phyloP scores from a whole-genome alignment of 1,140 invertebrate genomes.

The Hypothenemus hampei region DNA sequence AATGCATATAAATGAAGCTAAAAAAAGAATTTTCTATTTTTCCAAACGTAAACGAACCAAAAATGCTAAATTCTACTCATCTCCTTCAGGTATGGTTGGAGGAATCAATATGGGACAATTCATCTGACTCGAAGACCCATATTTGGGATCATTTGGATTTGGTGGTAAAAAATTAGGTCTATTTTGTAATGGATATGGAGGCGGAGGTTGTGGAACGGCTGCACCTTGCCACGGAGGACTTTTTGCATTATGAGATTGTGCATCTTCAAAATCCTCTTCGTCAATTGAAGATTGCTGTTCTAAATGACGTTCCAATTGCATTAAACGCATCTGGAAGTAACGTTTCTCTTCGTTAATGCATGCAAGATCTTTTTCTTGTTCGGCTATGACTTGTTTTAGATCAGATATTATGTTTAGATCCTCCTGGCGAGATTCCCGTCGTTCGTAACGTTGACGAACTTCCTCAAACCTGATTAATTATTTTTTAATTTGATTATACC shows the following conservation, averaged over 20 bases:
- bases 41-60: slow-evolving; percentile 3
- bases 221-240: slow-evolving; percentile 7
- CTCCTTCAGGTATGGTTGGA: slow-evolving; percentile 43
- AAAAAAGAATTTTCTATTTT: not conserved
- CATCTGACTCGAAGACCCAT: not conserved
- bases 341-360: slow-evolving; percentile 51
- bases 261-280: slow-evolving; percentile 39
- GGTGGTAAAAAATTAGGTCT: slow-evolving; percentile 11
- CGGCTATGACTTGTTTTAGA: slow-evolving; percentile 49
- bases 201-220: not conserved
- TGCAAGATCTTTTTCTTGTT: slow-evolving; percentile 53
- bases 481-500: slow-evolving; percentile 1
- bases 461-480: slow-evolving; percentile 48
- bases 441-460: slow-evolving; percentile 51
- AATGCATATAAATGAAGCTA: too few relatives aligned
- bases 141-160: slow-evolving; percentile 11
- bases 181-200: not conserved
- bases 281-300: slow-evolving; percentile 33
- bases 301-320: slow-evolving; percentile 35
- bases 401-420: slow-evolving; percentile 52
- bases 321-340: slow-evolving; percentile 43
- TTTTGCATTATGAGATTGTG: slow-evolving; percentile 12
- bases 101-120: slow-evolving; percentile 33
- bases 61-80: slow-evolving; percentile 33
- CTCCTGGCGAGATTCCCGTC: slow-evolving; percentile 50